Base-by-base conservation (phyloP, 1,140 invertebrate genomes). In the Rhagoletis pomonella region DNA sequence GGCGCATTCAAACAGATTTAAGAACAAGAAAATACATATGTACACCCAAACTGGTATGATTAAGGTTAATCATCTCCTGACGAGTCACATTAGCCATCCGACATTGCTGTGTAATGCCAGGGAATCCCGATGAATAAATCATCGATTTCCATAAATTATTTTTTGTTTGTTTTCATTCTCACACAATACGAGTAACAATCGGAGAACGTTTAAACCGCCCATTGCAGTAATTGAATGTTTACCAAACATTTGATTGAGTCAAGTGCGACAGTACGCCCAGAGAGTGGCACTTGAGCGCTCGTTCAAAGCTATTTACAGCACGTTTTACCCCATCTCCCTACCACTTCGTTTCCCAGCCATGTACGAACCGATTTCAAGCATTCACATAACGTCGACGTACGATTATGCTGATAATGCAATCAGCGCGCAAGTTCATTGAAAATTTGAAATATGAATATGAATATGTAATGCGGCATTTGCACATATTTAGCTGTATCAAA, bases 331-430 rank as follows among this genome's bases (percentile, higher is more conserved):
- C 10, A 10, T 47, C 42, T 73, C 29, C 29, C 29, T 47, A 73
- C 9, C 17, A 29, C 69, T 17, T 42, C 69, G 69, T 44, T 47
- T 50, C 44, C 9, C 9, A 65, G 10, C 19, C 19, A 69, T 10
- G 42, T 12, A 42, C 10, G 7, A 73, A 6, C 9, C 4, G 67
- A 81, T 9, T 81, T 19, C 47, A 81, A 81, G 12, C 47, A 17
- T 14, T 10, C n/a, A 19, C 73, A 81, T 5, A 19, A 67, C 55
- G 17, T 14, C 2, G 19, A 7, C 73, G 6, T 29, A 29, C 29
- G 29, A 29, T 55, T 55, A 3, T 81, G 73, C 73, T 47, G 73
- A 81, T 81, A 81, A 81, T 81, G 14, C 19, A 50, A 81, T 81
- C 14, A n/a, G 19, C 3, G 19, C 3, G 2, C 47, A 58, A 81